Percentiles rank a stretch among this genome's conserved stretches.
phyloP scores from a whole-genome alignment of 23 tunicate genomes.

The Oikopleura vanhoeffeni region DNA sequence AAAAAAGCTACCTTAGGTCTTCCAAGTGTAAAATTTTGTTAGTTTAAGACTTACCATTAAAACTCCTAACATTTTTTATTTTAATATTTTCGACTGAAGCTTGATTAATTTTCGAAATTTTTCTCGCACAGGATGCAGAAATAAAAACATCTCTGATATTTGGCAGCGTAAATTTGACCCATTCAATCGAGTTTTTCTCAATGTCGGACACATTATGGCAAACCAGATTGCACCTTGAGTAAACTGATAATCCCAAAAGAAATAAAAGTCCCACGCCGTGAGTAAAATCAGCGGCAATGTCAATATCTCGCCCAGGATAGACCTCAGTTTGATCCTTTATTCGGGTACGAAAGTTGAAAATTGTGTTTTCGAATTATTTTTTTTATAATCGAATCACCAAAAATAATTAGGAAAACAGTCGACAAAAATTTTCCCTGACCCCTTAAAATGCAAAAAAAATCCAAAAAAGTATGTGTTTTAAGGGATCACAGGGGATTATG shows the following conservation, averaged over 20 bases:
- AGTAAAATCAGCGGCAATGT: neutral
- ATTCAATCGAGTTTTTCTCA: neutral
- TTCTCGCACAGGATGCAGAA: neutral
- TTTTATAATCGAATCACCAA: too few species aligned
- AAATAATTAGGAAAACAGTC: too few species aligned
- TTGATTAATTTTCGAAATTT: neutral
- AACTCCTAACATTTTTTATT: neutral
- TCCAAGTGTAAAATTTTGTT: too few species aligned
- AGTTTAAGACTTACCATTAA: neutral
- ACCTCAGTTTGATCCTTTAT: constrained; percentile 1
- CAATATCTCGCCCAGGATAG: constrained; percentile 1
- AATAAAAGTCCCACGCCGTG: neutral
- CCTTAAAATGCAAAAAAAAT: too few species aligned
- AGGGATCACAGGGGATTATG: too few species aligned
- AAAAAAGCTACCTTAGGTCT: too few species aligned
- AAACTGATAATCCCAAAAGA: neutral
- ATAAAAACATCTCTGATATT: neutral
- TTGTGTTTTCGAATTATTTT: too few species aligned
- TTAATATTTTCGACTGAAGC: neutral
- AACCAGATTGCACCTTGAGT: constrained; percentile 2
- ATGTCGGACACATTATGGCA: neutral
- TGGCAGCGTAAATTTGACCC: neutral
- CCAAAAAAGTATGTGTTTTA: too few species aligned
- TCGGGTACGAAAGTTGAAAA: too few species aligned
- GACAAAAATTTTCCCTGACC: too few species aligned